phyloP scores from a whole-genome alignment of 1,140 invertebrate species.

The Zaprionus kolodkinae region DNA sequence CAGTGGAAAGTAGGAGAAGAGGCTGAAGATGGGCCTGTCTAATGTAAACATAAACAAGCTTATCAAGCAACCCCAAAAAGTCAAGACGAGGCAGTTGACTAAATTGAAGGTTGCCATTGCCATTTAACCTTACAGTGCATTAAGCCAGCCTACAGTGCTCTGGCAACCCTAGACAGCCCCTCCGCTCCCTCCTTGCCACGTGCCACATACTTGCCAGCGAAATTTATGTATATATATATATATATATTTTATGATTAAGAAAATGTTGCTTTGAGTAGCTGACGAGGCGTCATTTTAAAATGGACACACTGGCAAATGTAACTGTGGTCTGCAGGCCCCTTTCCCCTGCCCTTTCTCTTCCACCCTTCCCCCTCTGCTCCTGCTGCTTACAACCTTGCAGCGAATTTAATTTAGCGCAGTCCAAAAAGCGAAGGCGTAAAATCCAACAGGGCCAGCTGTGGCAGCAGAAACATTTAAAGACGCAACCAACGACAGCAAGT shows the following conservation, averaged over 20 bases:
- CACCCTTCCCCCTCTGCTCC: not conserved
- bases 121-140: slow-evolving; percentile 62
- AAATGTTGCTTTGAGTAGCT: slow-evolving; percentile 41
- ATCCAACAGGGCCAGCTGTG: slow-evolving; percentile 24
- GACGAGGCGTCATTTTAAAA: slow-evolving; percentile 53
- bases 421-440: slow-evolving; percentile 12
- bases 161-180: not conserved
- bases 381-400: slow-evolving; percentile 40
- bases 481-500: slow-evolving; percentile 2
- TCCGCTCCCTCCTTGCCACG: not conserved
- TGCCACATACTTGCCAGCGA: not conserved
- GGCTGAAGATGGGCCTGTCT: slow-evolving; percentile 25
- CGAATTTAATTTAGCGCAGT: slow-evolving; percentile 35
- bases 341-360: no score
- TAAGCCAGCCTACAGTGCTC: slow-evolving; percentile 5
- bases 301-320: slow-evolving; percentile 17
- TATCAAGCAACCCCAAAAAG: slow-evolving; percentile 46
- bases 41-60: slow-evolving; percentile 79
- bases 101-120: slow-evolving; percentile 67
- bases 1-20: not conserved
- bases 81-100: slow-evolving; percentile 30
- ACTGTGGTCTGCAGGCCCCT: slow-evolving; percentile 10
- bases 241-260: slow-evolving; percentile 44
- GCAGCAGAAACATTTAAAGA: slow-evolving; percentile 27
- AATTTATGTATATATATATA: slow-evolving; percentile 30